phyloP scores from a whole-genome alignment of 2,113 vertebrate genomes.

The Sander lucioperca region DNA sequence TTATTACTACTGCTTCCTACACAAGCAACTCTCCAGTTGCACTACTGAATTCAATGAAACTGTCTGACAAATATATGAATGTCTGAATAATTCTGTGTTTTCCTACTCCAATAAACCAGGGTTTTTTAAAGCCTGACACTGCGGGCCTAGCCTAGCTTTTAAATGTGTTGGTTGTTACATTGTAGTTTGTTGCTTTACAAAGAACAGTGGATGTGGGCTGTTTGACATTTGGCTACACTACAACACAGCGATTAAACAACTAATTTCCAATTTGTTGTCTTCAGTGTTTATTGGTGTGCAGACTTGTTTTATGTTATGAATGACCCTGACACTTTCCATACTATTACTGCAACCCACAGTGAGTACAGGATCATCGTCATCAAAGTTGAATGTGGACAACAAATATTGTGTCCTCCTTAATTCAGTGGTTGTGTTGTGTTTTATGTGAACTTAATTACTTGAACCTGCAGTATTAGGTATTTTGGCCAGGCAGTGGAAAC shows the following conservation, averaged over 20 bases:
- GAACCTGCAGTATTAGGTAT: background rate
- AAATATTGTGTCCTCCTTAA: too few relatives aligned
- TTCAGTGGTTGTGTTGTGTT: background rate
- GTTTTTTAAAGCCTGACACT: background rate
- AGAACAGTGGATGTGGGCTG: background rate
- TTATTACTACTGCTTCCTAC: background rate
- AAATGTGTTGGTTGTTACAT: too few relatives aligned
- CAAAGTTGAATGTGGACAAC: too few relatives aligned
- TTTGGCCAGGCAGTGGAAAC: background rate
- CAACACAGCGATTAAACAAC: too few relatives aligned
- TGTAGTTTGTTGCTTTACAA: background rate
- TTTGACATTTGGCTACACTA: background rate
- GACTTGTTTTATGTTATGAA: too few relatives aligned
- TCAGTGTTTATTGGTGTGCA: too few relatives aligned
- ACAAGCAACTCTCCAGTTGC: background rate
- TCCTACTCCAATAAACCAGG: background rate
- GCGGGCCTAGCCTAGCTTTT: background rate
- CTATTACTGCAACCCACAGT: too few relatives aligned
- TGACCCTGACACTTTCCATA: too few relatives aligned
- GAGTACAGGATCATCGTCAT: too few relatives aligned
- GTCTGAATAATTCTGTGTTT: background rate
- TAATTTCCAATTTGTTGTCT: too few relatives aligned
- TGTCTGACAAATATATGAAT: background rate
- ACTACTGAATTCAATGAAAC: background rate
- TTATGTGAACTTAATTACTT: background rate